phyloP scores from a whole-genome alignment of 2,888 invertebrate species.

The Catocala nupta region DNA sequence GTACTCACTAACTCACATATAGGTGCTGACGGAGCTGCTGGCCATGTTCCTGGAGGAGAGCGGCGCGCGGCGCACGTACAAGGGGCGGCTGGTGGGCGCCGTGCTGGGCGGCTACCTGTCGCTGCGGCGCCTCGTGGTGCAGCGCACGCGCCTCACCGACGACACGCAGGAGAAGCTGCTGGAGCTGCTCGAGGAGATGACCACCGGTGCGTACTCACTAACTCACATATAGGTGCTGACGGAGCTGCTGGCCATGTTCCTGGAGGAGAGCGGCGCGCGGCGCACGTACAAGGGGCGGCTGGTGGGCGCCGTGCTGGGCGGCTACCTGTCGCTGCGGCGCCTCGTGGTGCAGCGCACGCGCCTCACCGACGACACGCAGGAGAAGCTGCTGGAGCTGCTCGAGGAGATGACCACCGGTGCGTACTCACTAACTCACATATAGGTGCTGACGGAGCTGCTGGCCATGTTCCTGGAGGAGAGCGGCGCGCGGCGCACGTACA shows the following conservation, averaged over 20 bases:
- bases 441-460: constrained; percentile 94
- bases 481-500: constrained; percentile 95
- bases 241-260: constrained; percentile 95
- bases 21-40: constrained; percentile 94
- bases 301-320: constrained; percentile 96
- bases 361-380: constrained; percentile 98
- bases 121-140: constrained; percentile 95
- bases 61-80: constrained; percentile 95
- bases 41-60: constrained; percentile 95
- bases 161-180: constrained; percentile 99
- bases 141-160: constrained; percentile 97
- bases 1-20: too few relatives aligned
- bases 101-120: constrained; percentile 98
- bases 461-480: constrained; percentile 95
- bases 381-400: too few relatives aligned
- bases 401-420: too few relatives aligned
- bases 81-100: constrained; percentile 95
- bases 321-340: constrained; percentile 96
- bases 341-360: constrained; percentile 98
- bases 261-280: constrained; percentile 95
- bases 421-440: too few relatives aligned
- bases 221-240: too few relatives aligned
- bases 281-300: constrained; percentile 96
- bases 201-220: too few relatives aligned
- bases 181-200: too few relatives aligned